Conservation (phyloP, 2,797 vertebrate species). For the Perodicticus potto region DNA sequence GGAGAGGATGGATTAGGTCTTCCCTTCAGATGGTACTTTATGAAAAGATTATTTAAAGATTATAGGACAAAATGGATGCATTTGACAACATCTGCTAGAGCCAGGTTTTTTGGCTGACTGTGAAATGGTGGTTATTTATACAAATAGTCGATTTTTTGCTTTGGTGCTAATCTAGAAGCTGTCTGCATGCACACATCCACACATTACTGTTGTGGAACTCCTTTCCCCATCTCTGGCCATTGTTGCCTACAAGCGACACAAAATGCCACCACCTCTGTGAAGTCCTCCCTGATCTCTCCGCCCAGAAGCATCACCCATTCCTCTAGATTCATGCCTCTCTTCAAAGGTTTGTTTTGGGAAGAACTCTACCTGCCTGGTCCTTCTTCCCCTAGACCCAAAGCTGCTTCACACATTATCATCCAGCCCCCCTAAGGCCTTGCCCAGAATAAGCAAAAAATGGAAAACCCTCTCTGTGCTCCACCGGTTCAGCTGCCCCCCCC, state of each 20-base stretch:
- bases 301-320: neutral
- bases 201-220: neutral
- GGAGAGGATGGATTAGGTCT: conserved; percentile 79
- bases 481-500: neutral
- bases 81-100: conserved; percentile 64
- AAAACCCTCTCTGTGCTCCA: neutral
- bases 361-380: neutral
- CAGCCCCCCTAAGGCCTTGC: neutral
- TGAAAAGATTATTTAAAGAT: conserved; percentile 84
- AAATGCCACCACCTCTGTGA: neutral
- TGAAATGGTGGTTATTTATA: conserved; percentile 35
- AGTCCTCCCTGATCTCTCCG: conserved; percentile 5
- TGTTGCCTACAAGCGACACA: neutral
- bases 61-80: conserved; percentile 73
- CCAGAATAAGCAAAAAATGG: neutral
- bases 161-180: neutral
- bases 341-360: neutral
- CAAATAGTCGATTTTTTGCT: conserved; percentile 35
- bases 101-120: conserved; percentile 29
- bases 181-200: neutral
- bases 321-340: neutral
- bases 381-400: neutral
- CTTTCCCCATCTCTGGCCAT: neutral
- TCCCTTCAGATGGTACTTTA: conserved; percentile 75
- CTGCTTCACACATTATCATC: neutral